Evolutionary conservation across 2,797 vertebrate genomes (phyloP).

Genomic region (Heterohyrax brucei): DNA sequence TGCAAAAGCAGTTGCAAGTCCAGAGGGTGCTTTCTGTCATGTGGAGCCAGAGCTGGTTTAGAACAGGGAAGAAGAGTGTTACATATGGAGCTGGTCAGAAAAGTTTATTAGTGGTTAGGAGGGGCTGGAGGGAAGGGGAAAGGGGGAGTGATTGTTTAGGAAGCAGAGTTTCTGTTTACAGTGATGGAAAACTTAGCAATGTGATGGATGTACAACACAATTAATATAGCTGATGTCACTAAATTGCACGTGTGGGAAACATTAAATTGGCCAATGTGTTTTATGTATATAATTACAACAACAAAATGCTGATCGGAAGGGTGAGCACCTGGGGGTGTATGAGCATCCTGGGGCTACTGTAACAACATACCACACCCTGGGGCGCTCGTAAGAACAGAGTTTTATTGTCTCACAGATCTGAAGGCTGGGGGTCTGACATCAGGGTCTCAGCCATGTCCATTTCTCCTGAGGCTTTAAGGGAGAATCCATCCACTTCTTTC

Average conservation of each 20-base stretch:
- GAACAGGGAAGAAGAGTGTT: rapidly evolving
- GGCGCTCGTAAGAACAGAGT: not conserved
- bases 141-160: too few relatives aligned
- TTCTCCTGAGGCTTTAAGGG: not conserved
- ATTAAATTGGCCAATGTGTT: too few relatives aligned
- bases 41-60: too few relatives aligned
- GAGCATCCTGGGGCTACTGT: too few relatives aligned
- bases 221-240: too few relatives aligned
- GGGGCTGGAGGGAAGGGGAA: too few relatives aligned
- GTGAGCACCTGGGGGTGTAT: not conserved
- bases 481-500: not conserved
- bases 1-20: not conserved
- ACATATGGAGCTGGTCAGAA: not conserved
- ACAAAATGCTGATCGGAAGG: not conserved
- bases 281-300: too few relatives aligned
- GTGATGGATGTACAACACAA: too few relatives aligned
- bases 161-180: too few relatives aligned
- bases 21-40: not conserved
- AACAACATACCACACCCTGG: not conserved
- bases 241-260: too few relatives aligned
- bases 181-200: too few relatives aligned
- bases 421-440: not conserved
- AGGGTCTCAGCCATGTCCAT: not conserved
- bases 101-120: too few relatives aligned
- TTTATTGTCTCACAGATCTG: not conserved